Evolutionary conservation across 37 sponge, comb jelly and placozoan genomes (phyloP).

Genomic region (Cliona cf. orientalis): DNA sequence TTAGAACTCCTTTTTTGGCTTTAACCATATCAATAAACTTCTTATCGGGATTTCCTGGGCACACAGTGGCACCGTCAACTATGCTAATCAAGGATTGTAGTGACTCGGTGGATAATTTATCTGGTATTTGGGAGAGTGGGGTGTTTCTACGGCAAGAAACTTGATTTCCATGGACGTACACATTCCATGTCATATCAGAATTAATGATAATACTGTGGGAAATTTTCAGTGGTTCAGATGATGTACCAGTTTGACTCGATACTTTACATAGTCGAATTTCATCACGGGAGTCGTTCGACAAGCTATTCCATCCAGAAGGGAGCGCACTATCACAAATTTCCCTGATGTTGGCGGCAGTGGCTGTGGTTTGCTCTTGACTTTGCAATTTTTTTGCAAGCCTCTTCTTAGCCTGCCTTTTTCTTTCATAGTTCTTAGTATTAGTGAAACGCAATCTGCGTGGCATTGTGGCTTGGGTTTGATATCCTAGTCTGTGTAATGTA

Average conservation of each 20-base stretch:
- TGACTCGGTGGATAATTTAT: background rate
- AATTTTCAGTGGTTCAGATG: background rate
- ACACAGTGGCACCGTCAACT: background rate
- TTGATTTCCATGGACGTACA: conserved; percentile 33
- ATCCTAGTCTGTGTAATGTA: background rate
- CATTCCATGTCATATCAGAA: conserved; percentile 23
- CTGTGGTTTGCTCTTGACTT: background rate
- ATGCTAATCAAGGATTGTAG: background rate
- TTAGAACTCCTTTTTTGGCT: background rate
- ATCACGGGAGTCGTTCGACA: background rate
- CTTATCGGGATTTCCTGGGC: background rate
- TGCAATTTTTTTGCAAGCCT: background rate
- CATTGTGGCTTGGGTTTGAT: no score
- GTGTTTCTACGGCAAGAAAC: background rate
- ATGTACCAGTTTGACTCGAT: background rate
- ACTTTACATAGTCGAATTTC: background rate
- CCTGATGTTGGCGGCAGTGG: background rate
- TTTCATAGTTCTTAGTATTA: background rate
- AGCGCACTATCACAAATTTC: no score
- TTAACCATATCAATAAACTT: background rate
- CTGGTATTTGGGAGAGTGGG: background rate
- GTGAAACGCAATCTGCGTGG: background rate
- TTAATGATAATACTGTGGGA: background rate
- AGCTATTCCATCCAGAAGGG: background rate
- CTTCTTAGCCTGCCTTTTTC: background rate